Base-by-base conservation (phyloP, 2,888 invertebrate genomes). In the Tanytarsus gracilentus region DNA sequence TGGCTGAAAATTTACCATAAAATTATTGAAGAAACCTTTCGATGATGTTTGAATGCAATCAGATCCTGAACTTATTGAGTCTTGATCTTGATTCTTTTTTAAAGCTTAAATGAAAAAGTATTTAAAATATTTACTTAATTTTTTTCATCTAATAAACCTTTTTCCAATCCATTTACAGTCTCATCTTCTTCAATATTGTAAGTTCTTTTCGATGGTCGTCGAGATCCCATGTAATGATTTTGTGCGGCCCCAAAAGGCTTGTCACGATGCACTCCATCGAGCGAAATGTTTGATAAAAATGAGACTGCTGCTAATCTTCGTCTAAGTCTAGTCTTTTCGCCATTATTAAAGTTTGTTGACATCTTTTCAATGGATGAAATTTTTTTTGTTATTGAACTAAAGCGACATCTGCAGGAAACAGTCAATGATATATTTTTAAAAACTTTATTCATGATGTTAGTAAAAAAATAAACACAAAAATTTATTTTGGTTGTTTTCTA, bases 221-320 rank as follows among this genome's bases (percentile, higher is more conserved):
- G 55, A 23, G 53, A 52, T 21, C 18, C 27, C n/a, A n/a, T n/a
- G n/a, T 9, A 21, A 16, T 9, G 27, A 27, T 58, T 29, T 9
- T 55, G 16, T 18, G 39, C 16, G 66, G 72, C 67, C 64, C 73
- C 77, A 69, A 83, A 72, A 72, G 79, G 82, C 63, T 84, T 83
- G 71, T 87, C 86, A 70, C 81, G 82, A 74, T 88, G 85, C 67
- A 86, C 86, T 65, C 95, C 95, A 78, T 95, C 94, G 64, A 96
- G 79, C 64, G 95, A 93, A 71, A 97, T 96, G 76, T 95, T 96
- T 60, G 93, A 87, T 67, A 97, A 79, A 78, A 96, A 97, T 70
- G 91, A 88, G 69, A 94, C 82, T 66, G 96, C 96, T 70, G 94
- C 92, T 68, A 93, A 81, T 74, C 92, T 83, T 75, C 91, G 82